Base-by-base conservation (phyloP, 2,113 vertebrate species). In the Sorex fumeus region DNA sequence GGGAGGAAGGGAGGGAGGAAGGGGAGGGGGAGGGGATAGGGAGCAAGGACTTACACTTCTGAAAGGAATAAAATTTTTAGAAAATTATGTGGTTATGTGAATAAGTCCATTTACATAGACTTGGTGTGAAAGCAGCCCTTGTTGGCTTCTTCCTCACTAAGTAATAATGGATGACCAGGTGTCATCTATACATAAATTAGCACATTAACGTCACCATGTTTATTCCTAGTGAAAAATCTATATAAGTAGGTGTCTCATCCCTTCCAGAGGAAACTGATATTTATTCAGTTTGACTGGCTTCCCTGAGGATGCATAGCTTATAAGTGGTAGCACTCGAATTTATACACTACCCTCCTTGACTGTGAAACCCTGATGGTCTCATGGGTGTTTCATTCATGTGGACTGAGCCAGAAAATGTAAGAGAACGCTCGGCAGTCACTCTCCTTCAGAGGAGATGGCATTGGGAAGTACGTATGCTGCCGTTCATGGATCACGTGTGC, bases 311-410 rank as follows among this genome's bases (percentile, higher is more conserved):
- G 28, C 8, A 9, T 34, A 71, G 21, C 7, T 71, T 81, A 3
- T 76, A 67, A 69, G 47, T 57, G 6, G 28, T 81, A 87, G 69
- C 62, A 77, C n/a, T 18, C 71, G 69, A 84, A 34, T 91, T 90
- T 84, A 25, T 80, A 64, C 53, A 75, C 18, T 1, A 47, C 2
- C 30, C 16, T 87, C 9, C 25, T 87, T 80, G 60, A 34, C 77
- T 43, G 7, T 66, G 53, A 43, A 66, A 47, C 50, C 74, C 19
- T 87, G 36, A 62, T 50, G 64, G 21, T 75, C 87, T 36, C 13
- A 10, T 91, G n/a, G 16, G 69, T 79, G 28, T 91, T 19, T 74
- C n/a, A 64, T 34, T 84, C 53, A 83, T 75, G 70, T 69, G n/a
- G 8, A 30, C 32, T 75, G 3, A 23, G 1, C 21, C 77, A 76